phyloP scores from a whole-genome alignment of 2,888 invertebrate species.

The Trilocha varians region DNA sequence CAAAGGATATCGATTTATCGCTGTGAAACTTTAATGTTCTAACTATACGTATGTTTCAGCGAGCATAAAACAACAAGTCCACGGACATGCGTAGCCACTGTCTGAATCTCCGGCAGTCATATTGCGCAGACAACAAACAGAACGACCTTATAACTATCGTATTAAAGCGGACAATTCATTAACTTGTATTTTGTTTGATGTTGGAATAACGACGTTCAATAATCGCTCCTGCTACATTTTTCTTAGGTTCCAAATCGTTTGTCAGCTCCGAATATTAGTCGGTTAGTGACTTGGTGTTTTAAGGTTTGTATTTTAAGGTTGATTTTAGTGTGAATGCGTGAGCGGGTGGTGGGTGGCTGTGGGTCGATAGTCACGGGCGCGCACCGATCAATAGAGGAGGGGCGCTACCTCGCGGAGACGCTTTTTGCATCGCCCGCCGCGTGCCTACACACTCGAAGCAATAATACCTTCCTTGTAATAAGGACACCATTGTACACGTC shows the following conservation, averaged over 20 bases:
- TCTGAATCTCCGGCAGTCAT: conserved; percentile 34
- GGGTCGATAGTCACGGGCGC: conserved; percentile 60
- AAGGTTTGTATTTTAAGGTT: conserved; percentile 44
- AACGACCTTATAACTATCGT: conserved; percentile 44
- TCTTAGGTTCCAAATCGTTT: conserved; percentile 54
- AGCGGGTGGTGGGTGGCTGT: conserved; percentile 40
- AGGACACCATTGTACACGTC: conserved; percentile 25
- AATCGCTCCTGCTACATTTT: conserved; percentile 44
- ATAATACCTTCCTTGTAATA: conserved; percentile 34
- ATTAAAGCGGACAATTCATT: conserved; percentile 60
- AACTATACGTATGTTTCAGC: conserved; percentile 18
- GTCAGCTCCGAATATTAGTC: conserved; percentile 17
- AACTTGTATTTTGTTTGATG: conserved; percentile 26
- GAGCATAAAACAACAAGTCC: conserved; percentile 40
- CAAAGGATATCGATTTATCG: neutral
- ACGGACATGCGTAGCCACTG: conserved; percentile 65
- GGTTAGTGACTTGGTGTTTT: conserved; percentile 23
- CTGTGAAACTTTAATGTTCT: neutral
- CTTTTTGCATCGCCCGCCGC: conserved; percentile 33
- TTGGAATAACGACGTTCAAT: conserved; percentile 32
- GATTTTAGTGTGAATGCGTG: conserved; percentile 34
- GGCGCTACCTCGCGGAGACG: conserved; percentile 28
- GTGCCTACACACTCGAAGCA: conserved; percentile 39
- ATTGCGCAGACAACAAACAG: conserved; percentile 33
- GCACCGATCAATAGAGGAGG: conserved; percentile 61